These are phyloP conservation scores for Trachelus tabidus DNA, from an alignment of 2,888 invertebrate species.

Conservation along the genomic window DNA sequence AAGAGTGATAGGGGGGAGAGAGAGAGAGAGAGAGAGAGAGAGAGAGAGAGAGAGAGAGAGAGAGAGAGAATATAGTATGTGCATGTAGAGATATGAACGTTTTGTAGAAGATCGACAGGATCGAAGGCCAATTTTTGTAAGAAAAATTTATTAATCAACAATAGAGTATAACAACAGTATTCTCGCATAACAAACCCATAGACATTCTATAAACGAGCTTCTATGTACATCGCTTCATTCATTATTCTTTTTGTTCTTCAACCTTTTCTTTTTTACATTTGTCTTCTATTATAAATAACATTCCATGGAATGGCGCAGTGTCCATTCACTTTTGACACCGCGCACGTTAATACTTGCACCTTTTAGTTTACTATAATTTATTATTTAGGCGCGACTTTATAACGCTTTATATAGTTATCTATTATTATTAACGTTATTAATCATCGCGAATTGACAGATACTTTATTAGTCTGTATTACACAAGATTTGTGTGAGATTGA, in stretches of 20 bases:
- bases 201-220: conserved; percentile 53
- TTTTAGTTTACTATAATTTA: conserved; percentile 1
- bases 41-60: conserved; percentile 20
- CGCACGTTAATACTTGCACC: conserved; percentile 18
- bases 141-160: conserved; percentile 65
- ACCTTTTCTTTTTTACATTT: conserved; percentile 25
- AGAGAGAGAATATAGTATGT: conserved; percentile 23
- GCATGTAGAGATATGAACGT: conserved; percentile 22
- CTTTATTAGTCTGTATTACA: neutral
- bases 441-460: neutral
- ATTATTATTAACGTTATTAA: neutral
- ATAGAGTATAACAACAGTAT: conserved; percentile 54
- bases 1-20: conserved; percentile 5
- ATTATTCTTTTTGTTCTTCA: conserved; percentile 29
- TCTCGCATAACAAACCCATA: conserved; percentile 65
- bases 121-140: conserved; percentile 51
- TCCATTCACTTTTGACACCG: conserved; percentile 52
- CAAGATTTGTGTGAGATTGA: neutral
- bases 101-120: conserved; percentile 54
- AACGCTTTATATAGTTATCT: neutral
- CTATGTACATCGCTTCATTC: neutral
- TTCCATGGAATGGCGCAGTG: conserved; percentile 45
- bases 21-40: conserved; percentile 21
- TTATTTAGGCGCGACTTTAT: neutral
- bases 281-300: conserved; percentile 47